These are phyloP conservation scores for Musca domestica DNA, from an alignment of 1,140 invertebrate species.

Conservation along the genomic window DNA sequence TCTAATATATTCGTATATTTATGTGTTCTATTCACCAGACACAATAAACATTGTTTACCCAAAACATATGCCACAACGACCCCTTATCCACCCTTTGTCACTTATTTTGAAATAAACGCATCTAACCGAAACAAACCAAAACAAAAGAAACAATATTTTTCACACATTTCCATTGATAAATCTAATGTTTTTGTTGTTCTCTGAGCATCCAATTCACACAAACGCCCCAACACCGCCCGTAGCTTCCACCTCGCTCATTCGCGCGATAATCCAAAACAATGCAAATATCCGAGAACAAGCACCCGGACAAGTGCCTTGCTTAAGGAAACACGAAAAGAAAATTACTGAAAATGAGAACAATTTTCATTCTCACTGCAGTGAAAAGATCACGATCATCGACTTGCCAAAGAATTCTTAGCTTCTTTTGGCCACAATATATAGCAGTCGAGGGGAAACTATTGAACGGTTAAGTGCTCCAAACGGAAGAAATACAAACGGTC, in stretches of 20 bases:
- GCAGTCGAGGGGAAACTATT: conserved; percentile 12
- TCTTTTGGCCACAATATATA: conserved; percentile 3
- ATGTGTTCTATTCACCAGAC: no score
- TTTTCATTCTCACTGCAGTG: no score
- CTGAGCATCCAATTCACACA: no score
- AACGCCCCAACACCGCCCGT: no score
- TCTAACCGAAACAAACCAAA: background rate
- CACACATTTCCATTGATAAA: conserved; percentile 5
- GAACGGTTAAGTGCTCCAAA: conserved; percentile 3
- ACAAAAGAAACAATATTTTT: background rate
- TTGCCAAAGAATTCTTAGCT: background rate
- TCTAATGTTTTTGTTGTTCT: background rate
- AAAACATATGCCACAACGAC: no score
- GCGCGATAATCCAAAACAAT: no score
- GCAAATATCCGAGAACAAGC: no score
- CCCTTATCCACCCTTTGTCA: background rate
- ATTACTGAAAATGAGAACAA: background rate
- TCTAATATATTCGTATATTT: no score
- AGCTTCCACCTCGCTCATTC: no score
- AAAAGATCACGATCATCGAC: background rate
- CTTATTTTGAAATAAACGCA: background rate
- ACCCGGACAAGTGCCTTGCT: background rate
- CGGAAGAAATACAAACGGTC: background rate
- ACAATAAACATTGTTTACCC: no score
- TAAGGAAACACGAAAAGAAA: background rate